These are phyloP conservation scores for Nomada goodeniana DNA, from an alignment of 2,888 invertebrate species.

Conservation along the genomic window DNA sequence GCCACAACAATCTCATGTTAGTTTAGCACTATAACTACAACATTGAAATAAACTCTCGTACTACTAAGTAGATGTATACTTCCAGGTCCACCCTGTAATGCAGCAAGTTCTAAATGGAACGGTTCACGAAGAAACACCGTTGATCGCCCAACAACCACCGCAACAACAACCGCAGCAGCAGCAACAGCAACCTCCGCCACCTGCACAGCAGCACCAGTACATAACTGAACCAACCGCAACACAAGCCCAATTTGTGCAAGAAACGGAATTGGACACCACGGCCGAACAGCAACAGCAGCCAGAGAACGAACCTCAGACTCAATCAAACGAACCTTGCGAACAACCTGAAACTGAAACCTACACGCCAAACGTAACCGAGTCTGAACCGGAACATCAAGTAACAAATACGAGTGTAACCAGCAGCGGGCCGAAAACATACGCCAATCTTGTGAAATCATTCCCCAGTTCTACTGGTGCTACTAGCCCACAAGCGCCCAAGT, in stretches of 20 bases:
- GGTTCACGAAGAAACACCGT: slow-evolving; percentile 81
- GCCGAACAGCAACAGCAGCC: slow-evolving; percentile 69
- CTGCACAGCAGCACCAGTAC: slow-evolving; percentile 76
- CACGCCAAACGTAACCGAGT: slow-evolving; percentile 81
- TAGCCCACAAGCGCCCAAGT: slow-evolving; percentile 81
- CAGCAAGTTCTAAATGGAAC: slow-evolving; percentile 82
- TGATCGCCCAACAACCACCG: slow-evolving; percentile 78
- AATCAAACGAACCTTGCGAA: slow-evolving; percentile 79
- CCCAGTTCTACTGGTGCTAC: slow-evolving; percentile 77
- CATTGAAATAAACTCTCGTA: background rate
- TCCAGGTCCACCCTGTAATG: slow-evolving; percentile 80
- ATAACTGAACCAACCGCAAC: slow-evolving; percentile 71
- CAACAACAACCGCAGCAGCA: slow-evolving; percentile 74
- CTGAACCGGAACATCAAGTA: slow-evolving; percentile 83
- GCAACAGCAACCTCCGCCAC: slow-evolving; percentile 65
- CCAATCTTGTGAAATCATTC: slow-evolving; percentile 91
- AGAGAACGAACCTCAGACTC: slow-evolving; percentile 79
- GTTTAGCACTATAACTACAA: slow-evolving; percentile 11
- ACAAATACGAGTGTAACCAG: slow-evolving; percentile 83
- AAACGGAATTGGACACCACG: slow-evolving; percentile 76
- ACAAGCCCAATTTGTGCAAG: slow-evolving; percentile 81
- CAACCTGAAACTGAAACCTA: slow-evolving; percentile 80
- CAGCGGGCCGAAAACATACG: slow-evolving; percentile 92
- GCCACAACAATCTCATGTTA: slow-evolving; percentile 75
- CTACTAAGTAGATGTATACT: slow-evolving; percentile 14